A percentile compares a stretch with the other conserved stretches of the same genome.
Conservation (phyloP, 2,113 vertebrate species). For the Baryphthengus martii region DNA sequence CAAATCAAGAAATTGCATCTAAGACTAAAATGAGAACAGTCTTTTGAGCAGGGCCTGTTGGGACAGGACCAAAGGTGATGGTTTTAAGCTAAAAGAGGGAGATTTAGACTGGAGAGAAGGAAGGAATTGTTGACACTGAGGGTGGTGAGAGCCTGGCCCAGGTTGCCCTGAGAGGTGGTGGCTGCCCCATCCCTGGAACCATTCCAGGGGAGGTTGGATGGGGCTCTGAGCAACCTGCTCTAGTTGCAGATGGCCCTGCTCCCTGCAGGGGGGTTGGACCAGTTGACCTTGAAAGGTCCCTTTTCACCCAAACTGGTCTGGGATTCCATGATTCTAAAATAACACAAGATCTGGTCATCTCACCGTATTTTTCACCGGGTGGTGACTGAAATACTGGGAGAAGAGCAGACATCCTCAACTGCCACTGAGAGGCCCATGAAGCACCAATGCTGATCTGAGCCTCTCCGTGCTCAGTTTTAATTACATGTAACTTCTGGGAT, state of each 20-base stretch:
- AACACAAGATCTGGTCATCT: neutral
- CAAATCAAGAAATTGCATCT: neutral
- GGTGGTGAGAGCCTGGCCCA: neutral
- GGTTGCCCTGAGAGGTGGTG: neutral
- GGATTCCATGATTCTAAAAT: neutral
- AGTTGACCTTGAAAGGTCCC: neutral
- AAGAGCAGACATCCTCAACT: neutral
- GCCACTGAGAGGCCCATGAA: neutral
- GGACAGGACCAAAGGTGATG: neutral
- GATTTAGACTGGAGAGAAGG: neutral
- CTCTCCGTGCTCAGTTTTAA: neutral
- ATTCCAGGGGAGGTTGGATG: neutral
- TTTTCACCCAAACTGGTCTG: neutral
- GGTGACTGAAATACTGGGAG: rapidly evolving
- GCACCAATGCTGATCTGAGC: neutral
- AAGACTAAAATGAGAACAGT: neutral
- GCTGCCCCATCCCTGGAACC: neutral
- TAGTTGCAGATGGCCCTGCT: neutral
- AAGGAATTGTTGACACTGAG: neutral
- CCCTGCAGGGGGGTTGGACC: neutral
- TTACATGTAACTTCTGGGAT: neutral
- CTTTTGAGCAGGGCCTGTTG: neutral
- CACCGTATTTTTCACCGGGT: neutral
- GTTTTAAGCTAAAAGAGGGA: neutral
- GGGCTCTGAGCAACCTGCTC: neutral